A percentile compares a stretch with the other conserved stretches of the same genome.
These are phyloP conservation scores for Tinamus guttatus DNA, from an alignment of 2,113 vertebrate genomes.

Conservation along the genomic window DNA sequence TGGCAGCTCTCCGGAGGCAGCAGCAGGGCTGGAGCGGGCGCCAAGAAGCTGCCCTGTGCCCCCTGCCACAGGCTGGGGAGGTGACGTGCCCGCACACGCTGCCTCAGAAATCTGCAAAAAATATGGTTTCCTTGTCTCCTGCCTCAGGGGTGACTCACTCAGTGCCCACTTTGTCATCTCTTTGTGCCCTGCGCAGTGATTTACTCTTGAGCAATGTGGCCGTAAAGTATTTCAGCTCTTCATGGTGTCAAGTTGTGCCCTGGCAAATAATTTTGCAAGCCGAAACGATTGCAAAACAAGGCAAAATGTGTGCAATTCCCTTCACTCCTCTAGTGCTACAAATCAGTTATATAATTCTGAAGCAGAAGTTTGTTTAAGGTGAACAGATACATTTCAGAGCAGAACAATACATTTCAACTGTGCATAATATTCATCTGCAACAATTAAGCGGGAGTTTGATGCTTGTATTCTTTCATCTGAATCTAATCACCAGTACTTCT, in stretches of 20 bases:
- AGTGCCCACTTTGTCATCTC: background rate
- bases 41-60: fast-evolving
- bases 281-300: background rate
- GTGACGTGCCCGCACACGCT: fast-evolving
- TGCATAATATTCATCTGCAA: background rate
- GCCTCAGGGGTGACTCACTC: background rate
- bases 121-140: fast-evolving
- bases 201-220: background rate
- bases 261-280: background rate
- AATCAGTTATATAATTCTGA: background rate
- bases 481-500: background rate
- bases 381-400: background rate
- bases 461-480: background rate
- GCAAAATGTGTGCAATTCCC: background rate
- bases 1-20: background rate
- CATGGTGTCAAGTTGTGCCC: background rate
- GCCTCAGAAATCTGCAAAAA: background rate
- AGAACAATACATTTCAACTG: background rate
- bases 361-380: background rate
- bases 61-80: background rate
- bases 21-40: background rate
- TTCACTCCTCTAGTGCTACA: background rate
- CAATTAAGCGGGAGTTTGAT: background rate
- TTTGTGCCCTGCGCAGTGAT: background rate
- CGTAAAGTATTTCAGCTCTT: background rate